phyloP scores from a whole-genome alignment of 2,113 vertebrate genomes.

The Catharus minimus region DNA sequence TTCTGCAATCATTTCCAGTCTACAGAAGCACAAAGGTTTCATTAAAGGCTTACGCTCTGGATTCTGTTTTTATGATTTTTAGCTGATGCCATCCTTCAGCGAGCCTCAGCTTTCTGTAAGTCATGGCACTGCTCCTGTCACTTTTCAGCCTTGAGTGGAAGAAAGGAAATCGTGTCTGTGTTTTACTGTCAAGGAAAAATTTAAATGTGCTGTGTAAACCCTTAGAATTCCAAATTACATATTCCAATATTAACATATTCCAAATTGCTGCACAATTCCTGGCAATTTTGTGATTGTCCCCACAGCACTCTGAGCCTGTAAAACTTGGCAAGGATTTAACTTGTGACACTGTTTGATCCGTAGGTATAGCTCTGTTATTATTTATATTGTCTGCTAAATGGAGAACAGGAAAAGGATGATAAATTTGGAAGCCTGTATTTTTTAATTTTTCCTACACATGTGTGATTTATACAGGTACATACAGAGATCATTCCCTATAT shows the following conservation, averaged over 20 bases:
- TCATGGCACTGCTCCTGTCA: neutral
- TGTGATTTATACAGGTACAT: neutral
- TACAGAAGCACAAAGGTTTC: neutral
- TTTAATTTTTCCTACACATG: neutral
- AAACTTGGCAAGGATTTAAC: neutral
- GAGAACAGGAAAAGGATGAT: neutral
- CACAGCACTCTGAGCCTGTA: neutral
- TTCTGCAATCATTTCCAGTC: neutral
- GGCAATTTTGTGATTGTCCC: neutral
- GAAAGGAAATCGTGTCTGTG: fast-evolving
- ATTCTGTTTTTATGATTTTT: neutral
- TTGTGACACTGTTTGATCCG: fast-evolving
- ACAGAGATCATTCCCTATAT: neutral
- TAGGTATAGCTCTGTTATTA: neutral
- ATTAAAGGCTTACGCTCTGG: neutral
- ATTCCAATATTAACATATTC: neutral
- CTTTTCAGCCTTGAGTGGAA: neutral
- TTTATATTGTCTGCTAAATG: neutral
- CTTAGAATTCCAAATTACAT: neutral
- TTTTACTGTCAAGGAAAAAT: neutral
- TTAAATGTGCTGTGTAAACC: neutral
- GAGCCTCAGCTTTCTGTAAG: neutral
- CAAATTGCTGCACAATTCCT: neutral
- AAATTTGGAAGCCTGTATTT: neutral
- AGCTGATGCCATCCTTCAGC: fast-evolving